Conservation (phyloP, 1,140 invertebrate species). For the Nomia melanderi region DNA sequence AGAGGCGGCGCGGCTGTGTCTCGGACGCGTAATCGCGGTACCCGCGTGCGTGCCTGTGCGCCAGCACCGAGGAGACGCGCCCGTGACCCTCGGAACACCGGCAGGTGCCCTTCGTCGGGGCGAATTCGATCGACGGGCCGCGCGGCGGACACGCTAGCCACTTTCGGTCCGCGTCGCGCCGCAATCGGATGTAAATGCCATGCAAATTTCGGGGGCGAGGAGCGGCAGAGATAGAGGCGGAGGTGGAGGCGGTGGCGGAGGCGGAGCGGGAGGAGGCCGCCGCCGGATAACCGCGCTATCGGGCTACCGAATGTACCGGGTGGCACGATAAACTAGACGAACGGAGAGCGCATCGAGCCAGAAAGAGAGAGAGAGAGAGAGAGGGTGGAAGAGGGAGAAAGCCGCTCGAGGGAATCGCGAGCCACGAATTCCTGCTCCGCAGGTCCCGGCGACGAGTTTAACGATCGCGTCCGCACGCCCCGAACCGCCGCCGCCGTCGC, state of each 20-base stretch:
- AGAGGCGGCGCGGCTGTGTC: too few species aligned
- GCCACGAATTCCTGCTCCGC: conserved; percentile 48
- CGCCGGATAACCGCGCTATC: conserved; percentile 48
- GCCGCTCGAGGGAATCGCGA: conserved; percentile 12
- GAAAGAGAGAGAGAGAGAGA: not conserved
- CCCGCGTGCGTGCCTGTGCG: too few species aligned
- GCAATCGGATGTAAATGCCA: conserved; percentile 73
- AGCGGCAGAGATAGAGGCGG: conserved; percentile 46
- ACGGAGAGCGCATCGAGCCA: not conserved
- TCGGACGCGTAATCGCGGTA: too few species aligned
- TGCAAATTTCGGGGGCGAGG: conserved; percentile 65
- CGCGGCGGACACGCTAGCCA: conserved; percentile 20
- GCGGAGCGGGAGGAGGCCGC: not conserved
- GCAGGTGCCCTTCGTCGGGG: conserved; percentile 9
- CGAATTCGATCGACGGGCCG: conserved; percentile 19
- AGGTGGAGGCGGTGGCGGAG: conserved; percentile 2
- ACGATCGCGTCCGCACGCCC: conserved; percentile 51
- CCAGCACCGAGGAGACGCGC: too few species aligned
- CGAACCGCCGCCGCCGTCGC: conserved; percentile 21
- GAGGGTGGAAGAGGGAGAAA: not conserved
- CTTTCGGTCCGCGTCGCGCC: conserved; percentile 61
- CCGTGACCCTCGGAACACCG: conserved; percentile 48
- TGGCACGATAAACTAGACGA: conserved; percentile 56
- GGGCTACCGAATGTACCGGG: conserved; percentile 61
- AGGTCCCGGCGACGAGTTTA: conserved; percentile 54